Conservation (phyloP, 2,797 vertebrate species). For the Clarias laeviceps region DNA sequence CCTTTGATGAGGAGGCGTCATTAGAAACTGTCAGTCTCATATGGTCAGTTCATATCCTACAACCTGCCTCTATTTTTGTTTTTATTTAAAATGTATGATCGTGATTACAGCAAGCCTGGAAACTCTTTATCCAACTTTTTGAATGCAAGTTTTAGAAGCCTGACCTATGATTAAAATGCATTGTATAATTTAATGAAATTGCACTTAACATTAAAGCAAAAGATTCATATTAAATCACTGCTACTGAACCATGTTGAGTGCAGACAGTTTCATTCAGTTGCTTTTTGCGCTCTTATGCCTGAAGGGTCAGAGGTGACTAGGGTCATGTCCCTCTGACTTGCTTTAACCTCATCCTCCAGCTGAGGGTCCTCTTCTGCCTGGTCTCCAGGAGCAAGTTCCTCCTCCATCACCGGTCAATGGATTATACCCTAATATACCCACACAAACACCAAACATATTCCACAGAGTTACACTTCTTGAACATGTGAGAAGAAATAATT, state of each 20-base stretch:
- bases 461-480: neutral
- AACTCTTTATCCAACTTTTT: neutral
- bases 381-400: slow-evolving; percentile 84
- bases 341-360: slow-evolving; percentile 92
- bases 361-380: slow-evolving; percentile 85
- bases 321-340: slow-evolving; percentile 62
- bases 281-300: slow-evolving; percentile 44
- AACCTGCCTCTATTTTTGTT: neutral
- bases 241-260: slow-evolving; percentile 38
- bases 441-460: neutral
- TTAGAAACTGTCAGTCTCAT: slow-evolving; percentile 74
- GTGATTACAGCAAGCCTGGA: neutral
- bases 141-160: neutral
- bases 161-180: neutral
- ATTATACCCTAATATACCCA: slow-evolving; percentile 79
- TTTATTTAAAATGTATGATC: neutral
- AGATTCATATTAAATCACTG: slow-evolving; percentile 1
- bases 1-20: slow-evolving; percentile 92
- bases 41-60: slow-evolving; percentile 37
- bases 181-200: neutral
- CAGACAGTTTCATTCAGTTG: slow-evolving; percentile 65
- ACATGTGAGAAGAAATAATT: neutral
- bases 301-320: slow-evolving; percentile 60
- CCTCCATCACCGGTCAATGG: slow-evolving; percentile 87
- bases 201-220: neutral